Conservation (phyloP, 2,888 invertebrate genomes). For the Lasius platythorax region DNA sequence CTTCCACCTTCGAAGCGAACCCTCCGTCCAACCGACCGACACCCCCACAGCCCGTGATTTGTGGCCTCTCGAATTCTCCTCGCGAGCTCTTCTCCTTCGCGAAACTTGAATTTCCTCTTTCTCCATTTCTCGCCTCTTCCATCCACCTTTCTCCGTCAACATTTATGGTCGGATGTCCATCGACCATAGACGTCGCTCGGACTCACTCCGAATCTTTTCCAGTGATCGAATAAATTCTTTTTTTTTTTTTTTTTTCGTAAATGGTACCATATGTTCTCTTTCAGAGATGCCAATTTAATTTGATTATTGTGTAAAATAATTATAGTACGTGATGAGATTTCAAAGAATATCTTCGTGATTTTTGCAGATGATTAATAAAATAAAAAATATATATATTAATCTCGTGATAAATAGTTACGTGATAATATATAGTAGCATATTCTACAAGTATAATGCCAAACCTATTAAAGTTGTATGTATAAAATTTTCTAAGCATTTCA, state of each 20-base stretch:
- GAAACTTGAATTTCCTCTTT: slow-evolving; percentile 70
- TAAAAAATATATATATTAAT: background rate
- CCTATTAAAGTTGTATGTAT: background rate
- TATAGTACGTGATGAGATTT: slow-evolving; percentile 9
- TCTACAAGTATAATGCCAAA: background rate
- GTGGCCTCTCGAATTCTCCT: slow-evolving; percentile 82
- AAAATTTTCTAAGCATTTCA: background rate
- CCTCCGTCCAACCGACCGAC: slow-evolving; percentile 72
- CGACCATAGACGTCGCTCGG: background rate
- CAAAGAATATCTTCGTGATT: background rate
- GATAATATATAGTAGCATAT: background rate
- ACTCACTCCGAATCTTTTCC: slow-evolving; percentile 29
- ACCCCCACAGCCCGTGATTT: slow-evolving; percentile 79
- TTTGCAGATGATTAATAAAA: background rate
- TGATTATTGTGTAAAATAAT: background rate
- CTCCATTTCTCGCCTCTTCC: slow-evolving; percentile 52
- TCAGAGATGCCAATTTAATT: background rate
- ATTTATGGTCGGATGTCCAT: slow-evolving; percentile 48
- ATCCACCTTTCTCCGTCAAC: slow-evolving; percentile 45
- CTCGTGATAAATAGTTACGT: background rate
- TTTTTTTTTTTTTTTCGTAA: background rate
- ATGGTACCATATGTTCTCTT: slow-evolving; percentile 24
- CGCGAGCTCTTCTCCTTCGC: slow-evolving; percentile 75
- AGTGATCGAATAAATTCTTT: slow-evolving; percentile 29
- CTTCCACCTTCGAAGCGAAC: slow-evolving; percentile 77